A percentile compares a stretch with the other conserved stretches of the same genome.
Conservation (phyloP, 2,888 invertebrate genomes). For the Onthophagus sagittarius region DNA sequence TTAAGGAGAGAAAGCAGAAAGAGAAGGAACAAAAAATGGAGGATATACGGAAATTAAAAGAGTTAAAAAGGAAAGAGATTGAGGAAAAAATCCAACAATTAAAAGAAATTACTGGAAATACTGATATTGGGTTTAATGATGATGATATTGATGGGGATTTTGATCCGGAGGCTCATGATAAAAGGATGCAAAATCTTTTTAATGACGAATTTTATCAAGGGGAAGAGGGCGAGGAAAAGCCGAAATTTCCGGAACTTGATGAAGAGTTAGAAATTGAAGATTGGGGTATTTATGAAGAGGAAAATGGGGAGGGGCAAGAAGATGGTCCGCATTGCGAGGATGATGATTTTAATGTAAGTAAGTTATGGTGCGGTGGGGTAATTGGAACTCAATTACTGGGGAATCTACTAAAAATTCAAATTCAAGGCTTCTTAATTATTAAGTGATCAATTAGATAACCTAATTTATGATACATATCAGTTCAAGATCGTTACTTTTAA, state of each 20-base stretch:
- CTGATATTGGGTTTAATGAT: constrained; percentile 65
- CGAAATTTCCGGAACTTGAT: constrained; percentile 79
- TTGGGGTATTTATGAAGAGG: constrained; percentile 63
- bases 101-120: constrained; percentile 83
- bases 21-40: constrained; percentile 79
- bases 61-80: constrained; percentile 85
- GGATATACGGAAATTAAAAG: constrained; percentile 83
- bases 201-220: constrained; percentile 81
- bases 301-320: constrained; percentile 35
- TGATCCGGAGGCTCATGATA: constrained; percentile 85
- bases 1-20: constrained; percentile 67
- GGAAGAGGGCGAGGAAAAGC: constrained; percentile 69
- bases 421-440: no score
- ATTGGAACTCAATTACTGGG: no score
- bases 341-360: constrained; percentile 74
- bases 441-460: no score
- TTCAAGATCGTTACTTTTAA: no score
- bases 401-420: no score
- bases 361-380: no score
- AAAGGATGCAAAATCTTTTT: constrained; percentile 81
- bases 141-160: constrained; percentile 87
- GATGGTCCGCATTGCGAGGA: constrained; percentile 69
- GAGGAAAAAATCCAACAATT: constrained; percentile 82
- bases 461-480: no score
- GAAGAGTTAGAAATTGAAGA: constrained; percentile 66